These are phyloP conservation scores for Chionoecetes opilio DNA, from an alignment of 1,140 invertebrate genomes.

Conservation along the genomic window DNA sequence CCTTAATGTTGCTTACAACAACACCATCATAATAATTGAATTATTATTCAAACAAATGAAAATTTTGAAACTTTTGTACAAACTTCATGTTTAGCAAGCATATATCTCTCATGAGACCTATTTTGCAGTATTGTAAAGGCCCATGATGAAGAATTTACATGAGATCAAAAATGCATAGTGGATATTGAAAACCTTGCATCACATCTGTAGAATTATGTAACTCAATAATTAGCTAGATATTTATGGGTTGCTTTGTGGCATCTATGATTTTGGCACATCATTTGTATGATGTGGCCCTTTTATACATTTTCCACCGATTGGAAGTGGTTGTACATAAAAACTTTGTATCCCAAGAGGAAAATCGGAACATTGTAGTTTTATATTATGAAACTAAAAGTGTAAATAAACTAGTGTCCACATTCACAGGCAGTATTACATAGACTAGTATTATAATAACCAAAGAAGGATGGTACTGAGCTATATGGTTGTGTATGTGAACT, in stretches of 20 bases:
- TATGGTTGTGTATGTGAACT: constrained; percentile 17
- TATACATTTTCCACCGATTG: neutral
- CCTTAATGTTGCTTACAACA: neutral
- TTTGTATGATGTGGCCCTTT: neutral
- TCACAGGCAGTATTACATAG: constrained; percentile 1
- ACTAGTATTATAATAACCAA: neutral
- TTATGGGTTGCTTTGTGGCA: constrained; percentile 28
- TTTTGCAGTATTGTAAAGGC: neutral
- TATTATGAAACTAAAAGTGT: constrained; percentile 7
- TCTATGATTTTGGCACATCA: constrained; percentile 17
- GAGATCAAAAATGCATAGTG: neutral
- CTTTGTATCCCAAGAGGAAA: constrained; percentile 28
- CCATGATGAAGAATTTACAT: neutral
- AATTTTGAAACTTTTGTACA: neutral
- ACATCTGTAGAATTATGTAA: neutral
- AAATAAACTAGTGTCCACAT: constrained; percentile 21
- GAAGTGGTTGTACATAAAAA: constrained; percentile 6
- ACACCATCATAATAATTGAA: neutral
- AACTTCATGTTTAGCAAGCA: neutral
- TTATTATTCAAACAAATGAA: neutral
- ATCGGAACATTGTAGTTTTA: constrained; percentile 19
- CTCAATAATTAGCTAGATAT: neutral
- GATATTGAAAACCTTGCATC: neutral
- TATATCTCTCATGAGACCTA: neutral
- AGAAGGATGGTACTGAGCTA: constrained; percentile 1